These are phyloP conservation scores for Amphipoea oculea DNA, from an alignment of 2,888 invertebrate species.

Conservation along the genomic window DNA sequence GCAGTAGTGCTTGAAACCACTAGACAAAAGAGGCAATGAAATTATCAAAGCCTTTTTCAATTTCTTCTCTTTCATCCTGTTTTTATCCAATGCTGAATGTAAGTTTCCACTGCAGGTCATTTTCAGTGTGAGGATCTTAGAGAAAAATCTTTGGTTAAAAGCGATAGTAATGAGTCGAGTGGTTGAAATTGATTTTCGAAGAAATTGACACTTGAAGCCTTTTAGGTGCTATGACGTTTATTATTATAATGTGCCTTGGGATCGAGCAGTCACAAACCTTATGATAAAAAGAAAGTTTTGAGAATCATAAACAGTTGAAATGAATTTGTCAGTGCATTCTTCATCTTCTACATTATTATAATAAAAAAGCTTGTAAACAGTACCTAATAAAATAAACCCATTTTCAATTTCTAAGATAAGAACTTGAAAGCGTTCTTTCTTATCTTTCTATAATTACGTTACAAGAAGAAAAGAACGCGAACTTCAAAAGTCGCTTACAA, in stretches of 20 bases:
- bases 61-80: too few species aligned
- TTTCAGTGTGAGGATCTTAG: background rate
- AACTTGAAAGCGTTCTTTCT: slow-evolving; percentile 17
- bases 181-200: background rate
- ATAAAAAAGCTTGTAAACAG: background rate
- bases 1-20: too few species aligned
- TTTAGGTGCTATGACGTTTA: background rate
- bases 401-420: slow-evolving; percentile 36
- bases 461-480: slow-evolving; percentile 2
- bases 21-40: background rate
- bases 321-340: background rate
- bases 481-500: slow-evolving; percentile 43
- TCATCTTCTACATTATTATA: background rate
- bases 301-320: background rate
- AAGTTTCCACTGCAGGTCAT: background rate
- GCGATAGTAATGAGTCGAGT: slow-evolving; percentile 2
- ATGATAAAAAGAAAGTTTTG: background rate
- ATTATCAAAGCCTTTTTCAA: too few species aligned
- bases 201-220: background rate
- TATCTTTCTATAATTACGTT: slow-evolving; percentile 40
- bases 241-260: background rate
- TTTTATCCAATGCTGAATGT: too few species aligned
- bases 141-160: background rate
- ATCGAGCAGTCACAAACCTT: background rate
- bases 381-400: slow-evolving; percentile 22